Percentiles rank a stretch among this genome's conserved stretches.
phyloP scores from a whole-genome alignment of 2,113 vertebrate genomes.

The Mustela lutreola region DNA sequence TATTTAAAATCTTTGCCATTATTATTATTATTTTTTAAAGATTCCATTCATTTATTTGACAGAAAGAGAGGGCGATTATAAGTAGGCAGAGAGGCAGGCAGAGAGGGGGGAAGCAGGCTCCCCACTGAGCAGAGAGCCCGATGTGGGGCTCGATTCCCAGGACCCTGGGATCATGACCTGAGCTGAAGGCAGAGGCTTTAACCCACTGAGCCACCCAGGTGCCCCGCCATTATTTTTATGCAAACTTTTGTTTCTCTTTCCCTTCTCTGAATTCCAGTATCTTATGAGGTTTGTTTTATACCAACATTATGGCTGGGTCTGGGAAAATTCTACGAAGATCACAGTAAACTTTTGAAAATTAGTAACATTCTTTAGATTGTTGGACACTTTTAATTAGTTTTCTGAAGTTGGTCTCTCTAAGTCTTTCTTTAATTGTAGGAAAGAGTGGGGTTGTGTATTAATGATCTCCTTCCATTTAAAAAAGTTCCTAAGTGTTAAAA shows the following conservation, averaged over 20 bases:
- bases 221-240: neutral
- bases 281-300: neutral
- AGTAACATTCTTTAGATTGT: neutral
- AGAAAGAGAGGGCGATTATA: too few relatives aligned
- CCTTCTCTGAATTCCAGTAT: neutral
- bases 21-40: neutral
- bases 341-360: neutral
- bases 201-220: too few relatives aligned
- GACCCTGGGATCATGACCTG: too few relatives aligned
- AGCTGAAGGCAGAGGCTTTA: too few relatives aligned
- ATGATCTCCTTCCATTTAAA: neutral
- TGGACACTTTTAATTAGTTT: neutral
- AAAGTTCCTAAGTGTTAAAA: constrained; percentile 38
- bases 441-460: neutral
- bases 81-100: too few relatives aligned
- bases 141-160: too few relatives aligned
- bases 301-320: neutral
- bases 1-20: neutral
- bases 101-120: too few relatives aligned
- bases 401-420: neutral
- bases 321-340: neutral
- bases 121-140: too few relatives aligned
- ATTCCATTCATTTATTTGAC: too few relatives aligned
- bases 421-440: neutral
- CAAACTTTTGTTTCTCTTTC: neutral